phyloP scores from a whole-genome alignment of 2,888 invertebrate genomes.

The Folsomia candida region DNA sequence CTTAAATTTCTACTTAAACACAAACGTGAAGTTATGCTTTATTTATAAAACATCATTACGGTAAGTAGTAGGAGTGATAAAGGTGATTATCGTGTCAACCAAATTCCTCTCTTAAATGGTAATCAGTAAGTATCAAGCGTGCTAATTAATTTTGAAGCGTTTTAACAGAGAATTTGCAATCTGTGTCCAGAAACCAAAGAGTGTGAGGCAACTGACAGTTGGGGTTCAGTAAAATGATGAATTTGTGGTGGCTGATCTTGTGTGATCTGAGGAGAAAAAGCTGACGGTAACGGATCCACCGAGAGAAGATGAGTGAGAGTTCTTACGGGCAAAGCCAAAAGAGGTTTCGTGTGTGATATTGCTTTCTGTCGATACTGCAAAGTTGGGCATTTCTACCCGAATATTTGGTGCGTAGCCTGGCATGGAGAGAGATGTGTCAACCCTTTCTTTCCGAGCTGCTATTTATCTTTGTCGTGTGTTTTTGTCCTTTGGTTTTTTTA shows the following conservation, averaged over 20 bases:
- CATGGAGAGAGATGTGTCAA: conserved; percentile 17
- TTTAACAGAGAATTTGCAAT: neutral
- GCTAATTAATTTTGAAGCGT: neutral
- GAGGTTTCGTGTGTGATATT: no score
- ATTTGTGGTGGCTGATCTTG: neutral
- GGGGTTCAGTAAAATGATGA: neutral
- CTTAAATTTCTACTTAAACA: conserved; percentile 50
- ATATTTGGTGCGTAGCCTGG: neutral
- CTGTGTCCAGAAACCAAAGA: neutral
- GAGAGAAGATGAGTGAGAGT: neutral
- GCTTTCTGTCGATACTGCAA: neutral
- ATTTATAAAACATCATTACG: neutral
- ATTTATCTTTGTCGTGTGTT: conserved; percentile 50
- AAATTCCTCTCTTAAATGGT: neutral
- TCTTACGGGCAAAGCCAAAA: no score
- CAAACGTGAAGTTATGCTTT: conserved; percentile 14
- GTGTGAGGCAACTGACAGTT: neutral
- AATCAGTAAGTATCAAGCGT: neutral
- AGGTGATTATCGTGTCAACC: neutral
- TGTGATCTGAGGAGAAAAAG: neutral
- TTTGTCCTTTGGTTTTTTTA: conserved; percentile 36
- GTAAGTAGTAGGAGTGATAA: neutral
- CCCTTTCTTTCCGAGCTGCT: conserved; percentile 42
- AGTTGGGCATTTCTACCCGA: neutral
- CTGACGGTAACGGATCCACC: neutral